A percentile compares a stretch with the other conserved stretches of the same genome.
These are phyloP conservation scores for Rapana venosa DNA, from an alignment of 2,888 invertebrate genomes.

Conservation along the genomic window DNA sequence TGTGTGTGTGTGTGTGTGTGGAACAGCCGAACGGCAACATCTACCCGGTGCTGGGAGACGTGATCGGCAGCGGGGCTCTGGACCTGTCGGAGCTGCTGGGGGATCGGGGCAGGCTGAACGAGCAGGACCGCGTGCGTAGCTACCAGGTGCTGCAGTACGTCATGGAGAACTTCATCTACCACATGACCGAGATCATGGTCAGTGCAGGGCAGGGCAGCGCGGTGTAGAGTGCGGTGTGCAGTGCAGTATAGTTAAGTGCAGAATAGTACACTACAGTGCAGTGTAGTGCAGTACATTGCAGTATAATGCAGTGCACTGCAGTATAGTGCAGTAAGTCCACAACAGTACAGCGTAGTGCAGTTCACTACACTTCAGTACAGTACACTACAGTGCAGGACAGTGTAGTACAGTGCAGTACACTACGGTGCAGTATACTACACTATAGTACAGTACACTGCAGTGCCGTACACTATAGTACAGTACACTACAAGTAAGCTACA, in stretches of 20 bases:
- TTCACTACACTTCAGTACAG: too few relatives aligned
- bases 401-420: too few relatives aligned
- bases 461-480: too few relatives aligned
- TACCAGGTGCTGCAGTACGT: conserved; percentile 70
- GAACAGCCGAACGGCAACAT: conserved; percentile 72
- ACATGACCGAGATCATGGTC: conserved; percentile 77
- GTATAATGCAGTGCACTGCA: too few relatives aligned
- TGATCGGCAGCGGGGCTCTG: conserved; percentile 67
- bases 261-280: too few relatives aligned
- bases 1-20: neutral
- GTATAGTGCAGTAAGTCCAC: too few relatives aligned
- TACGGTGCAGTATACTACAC: too few relatives aligned
- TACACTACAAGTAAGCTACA: too few relatives aligned
- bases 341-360: too few relatives aligned
- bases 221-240: neutral
- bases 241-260: neutral
- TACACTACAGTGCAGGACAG: too few relatives aligned
- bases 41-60: conserved; percentile 69
- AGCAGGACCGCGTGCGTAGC: conserved; percentile 38
- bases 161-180: conserved; percentile 71
- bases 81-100: conserved; percentile 65
- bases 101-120: conserved; percentile 50
- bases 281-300: neutral
- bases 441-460: too few relatives aligned
- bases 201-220: neutral